A percentile compares a stretch with the other conserved stretches of the same genome.
These are phyloP conservation scores for Menura novaehollandiae DNA, from an alignment of 2,113 vertebrate genomes.

Conservation along the genomic window DNA sequence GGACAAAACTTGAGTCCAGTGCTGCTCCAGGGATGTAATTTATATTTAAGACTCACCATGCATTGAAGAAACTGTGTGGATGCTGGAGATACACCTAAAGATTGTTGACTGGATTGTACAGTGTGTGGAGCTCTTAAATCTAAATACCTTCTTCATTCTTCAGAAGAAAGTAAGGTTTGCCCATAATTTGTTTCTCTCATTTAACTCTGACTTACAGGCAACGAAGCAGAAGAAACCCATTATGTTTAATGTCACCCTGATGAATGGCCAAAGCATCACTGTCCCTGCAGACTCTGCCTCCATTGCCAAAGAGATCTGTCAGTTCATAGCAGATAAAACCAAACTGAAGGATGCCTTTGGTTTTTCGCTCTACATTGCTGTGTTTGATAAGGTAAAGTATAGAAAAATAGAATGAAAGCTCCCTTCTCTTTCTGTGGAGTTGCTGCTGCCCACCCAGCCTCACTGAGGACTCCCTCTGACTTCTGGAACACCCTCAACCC, in stretches of 20 bases:
- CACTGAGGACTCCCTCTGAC: not conserved
- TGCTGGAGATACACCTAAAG: not conserved
- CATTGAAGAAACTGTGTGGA: not conserved
- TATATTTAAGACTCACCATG: not conserved
- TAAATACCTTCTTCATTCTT: not conserved
- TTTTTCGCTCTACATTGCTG: slow-evolving; percentile 89
- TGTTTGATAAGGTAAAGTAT: slow-evolving; percentile 88
- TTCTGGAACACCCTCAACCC: not conserved
- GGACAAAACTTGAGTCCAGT: not conserved
- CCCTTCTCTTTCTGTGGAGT: not conserved
- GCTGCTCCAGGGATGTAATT: not conserved
- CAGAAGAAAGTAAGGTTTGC: not conserved
- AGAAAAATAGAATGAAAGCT: not conserved
- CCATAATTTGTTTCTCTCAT: not conserved
- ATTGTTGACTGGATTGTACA: not conserved
- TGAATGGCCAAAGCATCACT: slow-evolving; percentile 80
- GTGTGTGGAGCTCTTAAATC: not conserved
- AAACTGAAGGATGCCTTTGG: slow-evolving; percentile 86
- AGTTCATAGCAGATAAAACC: slow-evolving; percentile 77
- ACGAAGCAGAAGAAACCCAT: slow-evolving; percentile 89
- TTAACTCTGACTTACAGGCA: slow-evolving; percentile 73
- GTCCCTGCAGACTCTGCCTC: slow-evolving; percentile 87
- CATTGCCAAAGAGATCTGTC: slow-evolving; percentile 86
- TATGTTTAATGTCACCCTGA: slow-evolving; percentile 79
- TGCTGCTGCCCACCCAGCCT: not conserved